Percentiles rank a stretch among this genome's conserved stretches.
Evolutionary conservation across 1,140 invertebrate species (phyloP).

Genomic region (Yoshiicerus persimilis): DNA sequence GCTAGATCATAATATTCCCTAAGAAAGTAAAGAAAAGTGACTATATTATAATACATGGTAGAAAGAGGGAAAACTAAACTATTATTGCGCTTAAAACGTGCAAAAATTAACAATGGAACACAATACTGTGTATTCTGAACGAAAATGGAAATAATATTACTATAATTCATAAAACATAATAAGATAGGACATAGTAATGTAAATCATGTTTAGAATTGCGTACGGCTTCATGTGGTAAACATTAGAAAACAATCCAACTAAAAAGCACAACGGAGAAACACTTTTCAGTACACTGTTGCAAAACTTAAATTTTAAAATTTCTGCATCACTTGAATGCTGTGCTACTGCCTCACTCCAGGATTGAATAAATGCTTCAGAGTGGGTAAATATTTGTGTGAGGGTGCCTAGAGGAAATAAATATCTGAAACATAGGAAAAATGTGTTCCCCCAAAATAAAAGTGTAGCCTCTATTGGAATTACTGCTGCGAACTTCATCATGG

Average conservation of each 20-base stretch:
- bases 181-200: not conserved
- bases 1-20: too few relatives aligned
- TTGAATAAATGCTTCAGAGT: not conserved
- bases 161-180: not conserved
- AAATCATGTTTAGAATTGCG: not conserved
- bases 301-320: too few relatives aligned
- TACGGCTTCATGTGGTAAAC: not conserved
- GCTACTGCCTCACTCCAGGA: not conserved
- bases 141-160: too few relatives aligned
- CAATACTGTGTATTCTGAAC: too few relatives aligned
- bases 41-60: too few relatives aligned
- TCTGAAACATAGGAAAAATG: not conserved
- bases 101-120: too few relatives aligned
- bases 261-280: not conserved
- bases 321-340: not conserved
- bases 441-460: not conserved
- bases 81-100: too few relatives aligned
- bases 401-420: not conserved
- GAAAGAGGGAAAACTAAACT: too few relatives aligned
- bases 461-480: not conserved
- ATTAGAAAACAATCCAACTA: not conserved
- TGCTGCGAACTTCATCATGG: not conserved
- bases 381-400: not conserved
- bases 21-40: too few relatives aligned
- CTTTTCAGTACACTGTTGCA: not conserved